Evolutionary conservation across 2,888 invertebrate species (phyloP), one percentile per base, ranked within the genome.

Genomic region (Copidosoma aretas): DNA sequence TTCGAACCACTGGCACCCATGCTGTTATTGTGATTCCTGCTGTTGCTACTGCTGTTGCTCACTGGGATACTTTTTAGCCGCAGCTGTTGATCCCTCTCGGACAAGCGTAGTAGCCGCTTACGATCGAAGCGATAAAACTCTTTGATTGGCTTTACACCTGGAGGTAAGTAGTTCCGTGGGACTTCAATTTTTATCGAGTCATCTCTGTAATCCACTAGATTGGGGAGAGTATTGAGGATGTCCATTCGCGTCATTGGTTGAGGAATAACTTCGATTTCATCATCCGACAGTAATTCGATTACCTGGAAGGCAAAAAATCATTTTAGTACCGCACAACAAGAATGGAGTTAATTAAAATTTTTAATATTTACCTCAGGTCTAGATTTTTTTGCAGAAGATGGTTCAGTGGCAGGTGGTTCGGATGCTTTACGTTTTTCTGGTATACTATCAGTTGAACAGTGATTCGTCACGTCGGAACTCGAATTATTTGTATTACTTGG

Each of bases 241-340:
- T 83, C 82, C 77, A 78, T 78, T 64, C 80, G 75, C 4, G 82
- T 76, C 76, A 80, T 73, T 4, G 76, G 76, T 4, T 71, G 72
- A 1, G 78, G 80, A 32, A 81, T 76, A 71, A 81, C 80, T 70
- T 84, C 79, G 58, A 82, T 77, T 54, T 83, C 83, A 51, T 83
- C 83, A 43, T 83, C 83, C 0, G 83, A 83, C 8, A 32, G 8
- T 25, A 83, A 73, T 68, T 83, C 82, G 52, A 83, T 83, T 2
- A 82, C 74, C 82, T 82, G 46, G 14, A 53, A 25, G 19, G 43
- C n/a, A 2, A 21, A 1, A 43, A 60, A 54, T 10, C 15, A 66
- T 60, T 8, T 15, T 57, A 19, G 17, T 8, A 22, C 52, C 17
- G 2, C 17, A n/a, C 14, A 4, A 46, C 17, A 21, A 49, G 41